Conservation (phyloP, 2,888 invertebrate species). For the Baronia brevicornis region DNA sequence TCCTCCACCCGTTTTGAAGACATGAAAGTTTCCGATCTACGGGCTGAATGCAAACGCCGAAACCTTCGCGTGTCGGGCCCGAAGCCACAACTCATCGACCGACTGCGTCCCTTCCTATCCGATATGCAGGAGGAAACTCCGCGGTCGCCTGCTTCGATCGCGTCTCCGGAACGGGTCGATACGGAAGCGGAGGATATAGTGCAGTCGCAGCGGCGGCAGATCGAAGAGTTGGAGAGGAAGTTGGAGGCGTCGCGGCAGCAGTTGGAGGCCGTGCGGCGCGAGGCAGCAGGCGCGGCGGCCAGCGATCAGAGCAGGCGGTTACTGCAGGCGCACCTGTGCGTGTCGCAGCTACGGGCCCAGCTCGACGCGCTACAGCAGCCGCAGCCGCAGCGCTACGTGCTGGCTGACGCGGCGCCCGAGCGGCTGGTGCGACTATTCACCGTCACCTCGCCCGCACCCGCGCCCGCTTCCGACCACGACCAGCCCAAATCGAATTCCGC, state of each 20-base stretch:
- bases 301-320: slow-evolving; percentile 61
- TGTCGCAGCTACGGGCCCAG: slow-evolving; percentile 75
- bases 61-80: slow-evolving; percentile 97
- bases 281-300: slow-evolving; percentile 69
- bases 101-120: slow-evolving; percentile 84
- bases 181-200: slow-evolving; percentile 82
- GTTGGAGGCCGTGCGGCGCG: slow-evolving; percentile 80
- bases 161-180: slow-evolving; percentile 49
- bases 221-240: slow-evolving; percentile 90
- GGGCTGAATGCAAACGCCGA: slow-evolving; percentile 94
- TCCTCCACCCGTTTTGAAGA: slow-evolving; percentile 86
- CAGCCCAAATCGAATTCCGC: slow-evolving; percentile 61
- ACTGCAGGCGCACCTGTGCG: slow-evolving; percentile 79
- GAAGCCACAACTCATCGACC: slow-evolving; percentile 95
- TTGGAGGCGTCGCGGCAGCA: slow-evolving; percentile 86
- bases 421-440: slow-evolving; percentile 51
- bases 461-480: slow-evolving; percentile 24
- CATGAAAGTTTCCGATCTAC: slow-evolving; percentile 95
- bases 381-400: slow-evolving; percentile 65
- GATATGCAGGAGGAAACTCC: slow-evolving; percentile 68
- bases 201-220: slow-evolving; percentile 86
- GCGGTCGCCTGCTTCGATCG: slow-evolving; percentile 54
- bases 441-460: slow-evolving; percentile 31
- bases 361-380: slow-evolving; percentile 76
- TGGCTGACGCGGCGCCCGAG: slow-evolving; percentile 37